Evolutionary conservation across 2,888 invertebrate species (phyloP).

Genomic region (Quadroppia sp.): DNA sequence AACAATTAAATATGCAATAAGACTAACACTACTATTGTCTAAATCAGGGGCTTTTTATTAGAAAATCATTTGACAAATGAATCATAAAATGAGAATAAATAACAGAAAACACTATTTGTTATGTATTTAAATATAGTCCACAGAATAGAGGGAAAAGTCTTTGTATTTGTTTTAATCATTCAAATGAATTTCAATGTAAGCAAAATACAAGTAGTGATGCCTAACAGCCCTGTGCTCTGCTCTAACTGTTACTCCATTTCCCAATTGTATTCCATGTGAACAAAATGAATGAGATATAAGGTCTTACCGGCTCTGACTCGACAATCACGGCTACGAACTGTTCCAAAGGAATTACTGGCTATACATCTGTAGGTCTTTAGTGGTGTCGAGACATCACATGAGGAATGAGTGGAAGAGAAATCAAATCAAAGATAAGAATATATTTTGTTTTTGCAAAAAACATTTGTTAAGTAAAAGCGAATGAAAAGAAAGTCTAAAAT

Average conservation of each 20-base stretch:
- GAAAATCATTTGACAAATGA: neutral
- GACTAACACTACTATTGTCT: neutral
- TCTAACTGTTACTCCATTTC: neutral
- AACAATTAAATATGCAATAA: slow-evolving; percentile 28
- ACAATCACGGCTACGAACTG: slow-evolving; percentile 51
- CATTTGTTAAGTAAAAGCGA: neutral
- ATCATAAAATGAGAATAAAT: slow-evolving; percentile 16
- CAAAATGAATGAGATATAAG: neutral
- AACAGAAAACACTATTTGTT: slow-evolving; percentile 14
- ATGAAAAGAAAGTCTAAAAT: slow-evolving; percentile 11
- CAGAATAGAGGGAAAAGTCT: too few relatives aligned
- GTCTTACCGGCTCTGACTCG: slow-evolving; percentile 52
- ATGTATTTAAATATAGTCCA: neutral
- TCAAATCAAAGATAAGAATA: neutral
- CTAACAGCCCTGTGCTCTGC: neutral
- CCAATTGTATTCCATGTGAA: slow-evolving; percentile 4
- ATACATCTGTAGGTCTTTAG: slow-evolving; percentile 50
- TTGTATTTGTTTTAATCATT: slow-evolving; percentile 15
- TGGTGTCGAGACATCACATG: neutral
- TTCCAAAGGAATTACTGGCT: slow-evolving; percentile 51
- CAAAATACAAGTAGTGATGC: neutral
- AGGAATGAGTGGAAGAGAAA: slow-evolving; percentile 17
- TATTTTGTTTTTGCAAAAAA: neutral
- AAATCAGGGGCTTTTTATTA: neutral
- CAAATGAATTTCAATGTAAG: neutral